A percentile compares a stretch with the other conserved stretches of the same genome.
Evolutionary conservation across 1,140 invertebrate genomes (phyloP).

Genomic region (Drosophila bocqueti): DNA sequence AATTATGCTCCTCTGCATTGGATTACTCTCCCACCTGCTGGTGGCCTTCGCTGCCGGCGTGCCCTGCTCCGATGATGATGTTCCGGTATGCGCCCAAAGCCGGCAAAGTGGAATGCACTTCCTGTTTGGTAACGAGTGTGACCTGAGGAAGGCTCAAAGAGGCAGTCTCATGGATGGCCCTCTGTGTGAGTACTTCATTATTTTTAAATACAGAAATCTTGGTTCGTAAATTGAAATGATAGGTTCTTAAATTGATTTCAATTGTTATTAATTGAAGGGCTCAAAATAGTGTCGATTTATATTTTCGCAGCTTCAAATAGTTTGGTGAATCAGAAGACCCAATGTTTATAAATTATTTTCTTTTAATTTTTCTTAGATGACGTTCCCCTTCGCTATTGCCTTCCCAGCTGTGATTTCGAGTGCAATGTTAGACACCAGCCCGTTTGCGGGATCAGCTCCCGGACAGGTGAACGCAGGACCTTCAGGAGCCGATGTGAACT

Average conservation of each 20-base stretch:
- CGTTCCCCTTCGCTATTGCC: constrained; percentile 49
- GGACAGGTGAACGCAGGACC: constrained; percentile 31
- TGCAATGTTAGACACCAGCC: constrained; percentile 36
- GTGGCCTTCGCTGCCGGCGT: not conserved
- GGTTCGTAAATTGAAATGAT: not conserved
- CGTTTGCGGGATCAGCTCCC: constrained; percentile 59
- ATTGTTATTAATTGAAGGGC: not conserved
- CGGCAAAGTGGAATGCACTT: constrained; percentile 50
- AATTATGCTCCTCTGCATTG: constrained; percentile 12
- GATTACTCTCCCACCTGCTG: constrained; percentile 5
- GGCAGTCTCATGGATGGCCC: constrained; percentile 57
- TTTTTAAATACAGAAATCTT: not conserved
- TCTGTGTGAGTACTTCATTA: constrained; percentile 44
- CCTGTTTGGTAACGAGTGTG: constrained; percentile 70
- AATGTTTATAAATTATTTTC: not conserved
- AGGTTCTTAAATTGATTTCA: not conserved
- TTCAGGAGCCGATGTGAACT: constrained; percentile 72
- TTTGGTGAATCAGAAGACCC: not conserved
- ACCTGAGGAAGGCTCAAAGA: constrained; percentile 63
- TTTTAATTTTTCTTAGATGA: constrained; percentile 37
- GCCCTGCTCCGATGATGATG: constrained; percentile 59
- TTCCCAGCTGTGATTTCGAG: constrained; percentile 64
- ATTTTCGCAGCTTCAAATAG: not conserved
- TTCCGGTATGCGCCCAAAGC: constrained; percentile 56
- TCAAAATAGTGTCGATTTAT: not conserved